Percentiles rank a stretch among this genome's conserved stretches.
phyloP scores from a whole-genome alignment of 2,888 invertebrate genomes.

The Dynastes maya region DNA sequence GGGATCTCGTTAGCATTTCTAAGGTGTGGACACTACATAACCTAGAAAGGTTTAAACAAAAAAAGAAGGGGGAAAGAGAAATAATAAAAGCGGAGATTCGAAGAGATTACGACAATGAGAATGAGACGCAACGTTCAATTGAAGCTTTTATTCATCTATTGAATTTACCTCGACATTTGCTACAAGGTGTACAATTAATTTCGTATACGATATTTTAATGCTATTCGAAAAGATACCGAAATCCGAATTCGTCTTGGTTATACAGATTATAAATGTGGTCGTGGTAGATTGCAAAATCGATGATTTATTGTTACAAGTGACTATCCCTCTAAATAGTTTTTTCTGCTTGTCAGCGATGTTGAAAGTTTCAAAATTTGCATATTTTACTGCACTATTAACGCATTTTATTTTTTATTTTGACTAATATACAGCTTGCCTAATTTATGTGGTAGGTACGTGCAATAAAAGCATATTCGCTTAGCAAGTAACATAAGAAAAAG shows the following conservation, averaged over 20 bases:
- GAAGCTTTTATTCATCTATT: constrained; percentile 29
- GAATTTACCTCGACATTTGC: constrained; percentile 33
- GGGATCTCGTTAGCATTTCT: constrained; percentile 61
- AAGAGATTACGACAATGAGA: constrained; percentile 34
- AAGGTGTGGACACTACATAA: constrained; percentile 61
- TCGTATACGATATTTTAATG: constrained; percentile 7
- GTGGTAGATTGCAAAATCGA: constrained; percentile 17
- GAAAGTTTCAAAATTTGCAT: constrained; percentile 24
- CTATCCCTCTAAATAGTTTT: background rate
- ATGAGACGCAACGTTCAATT: background rate
- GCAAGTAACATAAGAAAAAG: no score
- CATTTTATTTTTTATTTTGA: no score
- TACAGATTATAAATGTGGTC: background rate
- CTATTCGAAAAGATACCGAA: constrained; percentile 7
- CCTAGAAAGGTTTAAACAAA: constrained; percentile 32
- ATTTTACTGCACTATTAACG: background rate
- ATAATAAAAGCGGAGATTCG: background rate
- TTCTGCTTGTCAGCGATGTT: background rate
- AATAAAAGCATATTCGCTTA: no score
- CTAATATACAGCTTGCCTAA: no score
- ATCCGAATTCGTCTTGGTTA: background rate
- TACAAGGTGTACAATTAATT: constrained; percentile 8
- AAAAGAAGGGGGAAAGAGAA: no score
- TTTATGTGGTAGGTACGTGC: no score
- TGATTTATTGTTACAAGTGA: constrained; percentile 22